These are phyloP conservation scores for Crepidodera aurea DNA, from an alignment of 2,888 invertebrate genomes.

Conservation along the genomic window DNA sequence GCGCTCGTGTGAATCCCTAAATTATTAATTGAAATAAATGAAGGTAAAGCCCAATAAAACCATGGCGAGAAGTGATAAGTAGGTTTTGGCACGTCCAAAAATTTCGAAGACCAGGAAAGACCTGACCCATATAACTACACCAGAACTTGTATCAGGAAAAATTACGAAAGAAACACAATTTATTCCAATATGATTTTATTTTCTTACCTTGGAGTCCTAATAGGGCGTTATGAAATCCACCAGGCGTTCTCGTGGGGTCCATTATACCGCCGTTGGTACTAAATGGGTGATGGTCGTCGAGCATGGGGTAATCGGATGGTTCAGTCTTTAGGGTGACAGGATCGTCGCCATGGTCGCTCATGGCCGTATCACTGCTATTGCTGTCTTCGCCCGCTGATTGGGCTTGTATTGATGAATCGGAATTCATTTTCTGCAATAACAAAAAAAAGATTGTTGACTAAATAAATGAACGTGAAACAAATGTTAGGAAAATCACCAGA, in stretches of 20 bases:
- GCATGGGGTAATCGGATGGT: slow-evolving; percentile 72
- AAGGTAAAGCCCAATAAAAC: no score
- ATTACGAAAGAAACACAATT: no score
- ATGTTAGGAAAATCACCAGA: no score
- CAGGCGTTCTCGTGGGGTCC: slow-evolving; percentile 73
- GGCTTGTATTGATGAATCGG: slow-evolving; percentile 68
- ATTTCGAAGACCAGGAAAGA: no score
- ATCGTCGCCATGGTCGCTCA: slow-evolving; percentile 72
- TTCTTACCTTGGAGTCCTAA: slow-evolving; percentile 79
- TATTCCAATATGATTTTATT: no score
- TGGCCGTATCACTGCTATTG: slow-evolving; percentile 82
- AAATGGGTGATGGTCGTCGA: slow-evolving; percentile 70
- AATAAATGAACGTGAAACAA: neutral
- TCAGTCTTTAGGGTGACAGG: slow-evolving; percentile 78
- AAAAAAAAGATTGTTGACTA: neutral
- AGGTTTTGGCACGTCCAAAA: no score
- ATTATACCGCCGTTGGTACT: slow-evolving; percentile 69
- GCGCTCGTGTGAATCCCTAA: no score
- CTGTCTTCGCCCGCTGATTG: slow-evolving; percentile 80
- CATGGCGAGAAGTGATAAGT: no score
- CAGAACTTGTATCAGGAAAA: no score
- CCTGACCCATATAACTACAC: no score
- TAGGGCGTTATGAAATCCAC: slow-evolving; percentile 81
- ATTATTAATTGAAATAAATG: no score
- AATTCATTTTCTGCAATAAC: slow-evolving; percentile 55